Evolutionary conservation across 1,140 invertebrate genomes (phyloP), one percentile per base, ranked within the genome.

Genomic region (Potamilus streckersoni): DNA sequence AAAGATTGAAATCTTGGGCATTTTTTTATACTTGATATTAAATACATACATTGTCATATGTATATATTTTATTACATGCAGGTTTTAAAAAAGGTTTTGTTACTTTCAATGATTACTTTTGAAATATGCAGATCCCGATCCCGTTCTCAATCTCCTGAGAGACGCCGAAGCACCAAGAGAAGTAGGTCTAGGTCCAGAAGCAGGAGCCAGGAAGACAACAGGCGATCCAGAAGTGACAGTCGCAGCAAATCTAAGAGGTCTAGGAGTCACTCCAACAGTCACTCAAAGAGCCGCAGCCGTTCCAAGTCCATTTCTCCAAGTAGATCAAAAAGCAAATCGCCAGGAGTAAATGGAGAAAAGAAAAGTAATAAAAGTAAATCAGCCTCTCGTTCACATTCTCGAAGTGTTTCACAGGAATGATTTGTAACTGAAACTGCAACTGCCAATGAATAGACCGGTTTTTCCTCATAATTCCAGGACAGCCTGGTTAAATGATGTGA

Each of bases 241-340:
- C 71, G 64, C 31, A 79, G 63, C 69, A 74, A 59, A 38, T 74
- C 13, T n/a, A 67, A 59, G 16, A 65, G 60, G 4, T 63, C 63
- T 61, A 69, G 67, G 71, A 75, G 66, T 62, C 73, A 73, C 57
- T 79, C 80, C 61, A 49, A 49, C 38, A 49, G 38, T 49, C 56
- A 61, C 13, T 76, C 74, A 5, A 65, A 70, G 61, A 76, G 74
- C 11, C 38, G 38, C 38, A 49, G 38, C 11, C 13, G n/a, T 15
- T 65, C 64, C n/a, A 79, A 71, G 55, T 74, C 70, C 49, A 67
- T 66, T 74, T 80, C 81, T 16, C 58, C 59, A 15, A 84, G 81
- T 74, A 63, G 73, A 15, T 82, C 80, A 17, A 80, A 76, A 63
- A 82, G 82, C 70, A 78, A 78, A 49, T 80, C 80, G 63, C 38